phyloP scores from a whole-genome alignment of 2,888 invertebrate species.

The Xanthorhoe designata region DNA sequence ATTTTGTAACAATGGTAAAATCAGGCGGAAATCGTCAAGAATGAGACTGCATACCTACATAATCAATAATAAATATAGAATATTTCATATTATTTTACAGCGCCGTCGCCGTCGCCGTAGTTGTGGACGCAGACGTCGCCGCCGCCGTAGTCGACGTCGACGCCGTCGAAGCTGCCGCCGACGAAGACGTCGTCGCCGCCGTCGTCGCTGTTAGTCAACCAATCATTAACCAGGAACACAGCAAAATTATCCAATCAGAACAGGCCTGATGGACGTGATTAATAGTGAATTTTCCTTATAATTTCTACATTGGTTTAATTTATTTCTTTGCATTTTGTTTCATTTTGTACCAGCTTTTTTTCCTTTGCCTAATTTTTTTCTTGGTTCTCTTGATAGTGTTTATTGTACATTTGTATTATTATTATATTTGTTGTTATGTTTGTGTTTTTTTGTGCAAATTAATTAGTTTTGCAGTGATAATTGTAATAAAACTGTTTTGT shows the following conservation, averaged over 20 bases:
- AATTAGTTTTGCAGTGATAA: slow-evolving; percentile 3
- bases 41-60: no score
- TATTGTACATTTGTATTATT: not conserved
- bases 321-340: not conserved
- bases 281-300: not conserved
- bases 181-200: slow-evolving; percentile 27
- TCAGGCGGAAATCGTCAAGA: no score
- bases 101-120: slow-evolving; percentile 24
- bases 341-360: not conserved
- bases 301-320: no score
- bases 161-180: slow-evolving; percentile 20
- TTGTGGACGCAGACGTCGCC: slow-evolving; percentile 20
- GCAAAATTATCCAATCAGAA: not conserved
- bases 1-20: no score
- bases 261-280: not conserved
- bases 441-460: not conserved
- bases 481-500: not conserved
- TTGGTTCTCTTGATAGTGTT: no score
- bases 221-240: not conserved
- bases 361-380: not conserved
- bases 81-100: not conserved
- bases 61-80: no score
- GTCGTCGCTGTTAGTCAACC: slow-evolving; percentile 40
- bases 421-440: slow-evolving; percentile 8
- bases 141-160: slow-evolving; percentile 24